Base-by-base conservation (phyloP, 2,888 invertebrate species). In the Folsomia manolachei region DNA sequence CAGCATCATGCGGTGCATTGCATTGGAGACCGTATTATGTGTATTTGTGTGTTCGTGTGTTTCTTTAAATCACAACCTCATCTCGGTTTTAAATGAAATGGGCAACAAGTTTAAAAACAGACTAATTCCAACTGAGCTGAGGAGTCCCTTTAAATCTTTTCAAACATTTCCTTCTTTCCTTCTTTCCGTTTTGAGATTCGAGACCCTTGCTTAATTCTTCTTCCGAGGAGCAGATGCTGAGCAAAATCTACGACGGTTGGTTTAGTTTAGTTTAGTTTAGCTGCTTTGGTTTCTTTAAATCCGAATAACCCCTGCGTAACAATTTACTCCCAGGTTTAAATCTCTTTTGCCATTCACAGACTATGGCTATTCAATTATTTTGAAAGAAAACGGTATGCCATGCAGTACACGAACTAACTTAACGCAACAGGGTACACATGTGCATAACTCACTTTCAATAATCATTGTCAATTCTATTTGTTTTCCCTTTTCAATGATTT, bases 51-150 rank as follows among this genome's bases (percentile, higher is more conserved):
- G 21, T 56, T 9, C 23, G 65, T 39, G 24, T 66, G 67, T 67
- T 67, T 67, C 67, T 67, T 67, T 67, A 67, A 67, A 67, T 67
- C 67, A 51, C 52, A 23, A 67, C 67, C 67, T 67, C 67, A 67
- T 67, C 67, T 67, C 67, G 67, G 67, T 67, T 66, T 66, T 67
- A 67, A 67, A 67, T 67, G 67, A 67, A 67, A 67, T 67, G 67
- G 67, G 56, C 67, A 67, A 67, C 67, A 67, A 67, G 21, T 67
- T 67, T 67, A 67, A 67, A 67, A 56, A 67, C 67, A 67, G 51
- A 53, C 56, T 52, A 67, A 67, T 67, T 67, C 67, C 25, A 51
- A 66, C 51, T 39, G 66, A 66, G 52, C 51, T 39, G 66, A 66
- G 52, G 27, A 14, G 24, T 67, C 67, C 67, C 56, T 67, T 60